Evolutionary conservation across 2,797 vertebrate species (phyloP), one percentile per base, ranked within the genome.

Genomic region (Crocidura indochinensis): DNA sequence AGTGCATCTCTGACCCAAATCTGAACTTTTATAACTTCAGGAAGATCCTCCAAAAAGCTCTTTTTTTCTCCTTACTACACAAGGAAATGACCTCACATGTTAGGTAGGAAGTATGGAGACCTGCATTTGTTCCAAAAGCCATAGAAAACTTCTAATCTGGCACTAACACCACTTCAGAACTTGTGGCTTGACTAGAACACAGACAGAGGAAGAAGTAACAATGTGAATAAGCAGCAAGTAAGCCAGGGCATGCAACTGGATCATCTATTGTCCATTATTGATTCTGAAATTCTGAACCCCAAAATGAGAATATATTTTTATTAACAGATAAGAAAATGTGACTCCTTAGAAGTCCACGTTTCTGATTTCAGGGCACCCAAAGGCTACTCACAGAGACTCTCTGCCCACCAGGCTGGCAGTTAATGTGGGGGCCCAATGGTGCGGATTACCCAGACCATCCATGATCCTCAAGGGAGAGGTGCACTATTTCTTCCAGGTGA

Each of bases 281-380:
- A 24, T 91, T 20, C 15, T 38, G 56, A 84, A 68, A 79, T 73
- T 88, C 71, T 26, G 69, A 60, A 51, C 38, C 72, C 31, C 14
- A 22, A 2, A 5, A 0, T 5, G 15, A 19, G 20, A 53, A 12
- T 22, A 27, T 31, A 5, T 86, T 85, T 79, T 68, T 49, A 44
- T 64, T 2, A 24, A 14, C 69, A 46, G 14, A 65, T 27, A 71
- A 22, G 62, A 86, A 79, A 93, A 24, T 14, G 24, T 1, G 8
- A 38, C 68, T 90, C 72, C 24, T 9, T 17, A 44, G 44, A 83
- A 38, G n/a, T 29, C 9, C 38, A 38, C 1, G 2, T 72, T 38
- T 75, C 47, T 65, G 11, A 24, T 4, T 60, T 60, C 56, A 60
- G 56, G 56, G 56, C 17, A 60, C 19, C 56, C 19, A 20, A 20